Percentiles rank a stretch among this genome's conserved stretches.
Evolutionary conservation across 2,888 invertebrate genomes (phyloP).

Genomic region (Romanomermis culicivorax): DNA sequence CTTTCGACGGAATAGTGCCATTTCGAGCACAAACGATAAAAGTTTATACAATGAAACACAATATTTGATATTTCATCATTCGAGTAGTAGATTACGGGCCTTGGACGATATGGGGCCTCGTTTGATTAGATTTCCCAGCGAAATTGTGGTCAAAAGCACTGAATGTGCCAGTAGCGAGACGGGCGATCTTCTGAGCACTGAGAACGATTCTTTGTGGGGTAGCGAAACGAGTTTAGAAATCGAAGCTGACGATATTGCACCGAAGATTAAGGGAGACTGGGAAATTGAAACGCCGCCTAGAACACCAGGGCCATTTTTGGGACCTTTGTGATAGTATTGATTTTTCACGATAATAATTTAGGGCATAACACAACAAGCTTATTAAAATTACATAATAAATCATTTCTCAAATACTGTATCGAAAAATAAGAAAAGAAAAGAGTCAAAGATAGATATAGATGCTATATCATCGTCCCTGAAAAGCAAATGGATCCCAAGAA

Average conservation of each 20-base stretch:
- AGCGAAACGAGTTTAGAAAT: conserved; percentile 20
- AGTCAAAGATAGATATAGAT: too few relatives aligned
- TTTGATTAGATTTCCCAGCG: conserved; percentile 18
- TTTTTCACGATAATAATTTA: too few relatives aligned
- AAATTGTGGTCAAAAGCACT: conserved; percentile 12
- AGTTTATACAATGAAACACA: conserved; percentile 18
- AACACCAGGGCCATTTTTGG: conserved; percentile 14
- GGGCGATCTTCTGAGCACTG: too few relatives aligned
- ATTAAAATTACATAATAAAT: too few relatives aligned
- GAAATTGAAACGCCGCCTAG: conserved; percentile 13
- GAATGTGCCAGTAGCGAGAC: background rate
- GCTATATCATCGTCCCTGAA: too few relatives aligned
- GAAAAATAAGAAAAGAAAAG: too few relatives aligned
- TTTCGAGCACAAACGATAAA: conserved; percentile 13
- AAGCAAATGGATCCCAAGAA: too few relatives aligned
- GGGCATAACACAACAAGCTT: too few relatives aligned
- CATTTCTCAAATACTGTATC: too few relatives aligned
- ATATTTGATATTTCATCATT: conserved; percentile 20
- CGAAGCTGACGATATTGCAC: conserved; percentile 16
- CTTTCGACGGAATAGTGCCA: background rate
- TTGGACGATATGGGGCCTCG: too few relatives aligned
- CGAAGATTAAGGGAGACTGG: background rate
- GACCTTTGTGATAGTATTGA: too few relatives aligned
- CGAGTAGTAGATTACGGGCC: too few relatives aligned
- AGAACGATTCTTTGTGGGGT: conserved; percentile 19